Conservation (phyloP, 2,797 vertebrate genomes). For the Poliocrania exsul region DNA sequence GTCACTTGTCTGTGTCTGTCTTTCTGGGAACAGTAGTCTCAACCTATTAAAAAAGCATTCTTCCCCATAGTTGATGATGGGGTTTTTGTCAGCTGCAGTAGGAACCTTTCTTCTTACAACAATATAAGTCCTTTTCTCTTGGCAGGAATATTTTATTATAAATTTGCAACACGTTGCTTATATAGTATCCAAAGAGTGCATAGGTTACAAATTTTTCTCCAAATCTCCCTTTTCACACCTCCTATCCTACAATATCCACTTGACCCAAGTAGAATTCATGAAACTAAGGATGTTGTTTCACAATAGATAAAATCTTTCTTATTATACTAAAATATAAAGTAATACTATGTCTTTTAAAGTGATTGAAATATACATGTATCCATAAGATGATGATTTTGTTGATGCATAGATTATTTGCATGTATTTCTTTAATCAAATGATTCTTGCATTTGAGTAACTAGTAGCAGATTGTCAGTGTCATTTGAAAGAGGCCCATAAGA, state of each 20-base stretch:
- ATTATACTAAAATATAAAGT: too few relatives aligned
- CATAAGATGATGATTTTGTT: neutral
- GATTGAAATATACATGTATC: neutral
- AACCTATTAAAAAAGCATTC: neutral
- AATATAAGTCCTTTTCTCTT: neutral
- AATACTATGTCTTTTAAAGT: neutral
- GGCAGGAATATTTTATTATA: neutral
- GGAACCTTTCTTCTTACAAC: neutral
- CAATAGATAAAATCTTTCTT: neutral
- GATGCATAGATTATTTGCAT: neutral
- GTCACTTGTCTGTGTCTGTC: neutral
- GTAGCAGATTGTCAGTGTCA: constrained; percentile 23
- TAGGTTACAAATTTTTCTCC: neutral
- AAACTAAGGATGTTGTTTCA: neutral
- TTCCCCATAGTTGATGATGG: neutral
- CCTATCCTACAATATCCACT: neutral
- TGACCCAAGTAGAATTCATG: neutral
- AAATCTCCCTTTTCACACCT: neutral
- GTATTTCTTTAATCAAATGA: neutral
- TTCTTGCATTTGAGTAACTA: neutral
- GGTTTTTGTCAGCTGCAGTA: neutral
- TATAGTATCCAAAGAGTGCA: neutral
- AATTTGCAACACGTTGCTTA: neutral
- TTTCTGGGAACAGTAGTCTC: neutral
- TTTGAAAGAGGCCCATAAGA: constrained; percentile 25